Percentiles rank a stretch among this genome's conserved stretches.
These are phyloP conservation scores for Oscheius sp. DNA, from an alignment of 2,888 invertebrate species.

Conservation along the genomic window DNA sequence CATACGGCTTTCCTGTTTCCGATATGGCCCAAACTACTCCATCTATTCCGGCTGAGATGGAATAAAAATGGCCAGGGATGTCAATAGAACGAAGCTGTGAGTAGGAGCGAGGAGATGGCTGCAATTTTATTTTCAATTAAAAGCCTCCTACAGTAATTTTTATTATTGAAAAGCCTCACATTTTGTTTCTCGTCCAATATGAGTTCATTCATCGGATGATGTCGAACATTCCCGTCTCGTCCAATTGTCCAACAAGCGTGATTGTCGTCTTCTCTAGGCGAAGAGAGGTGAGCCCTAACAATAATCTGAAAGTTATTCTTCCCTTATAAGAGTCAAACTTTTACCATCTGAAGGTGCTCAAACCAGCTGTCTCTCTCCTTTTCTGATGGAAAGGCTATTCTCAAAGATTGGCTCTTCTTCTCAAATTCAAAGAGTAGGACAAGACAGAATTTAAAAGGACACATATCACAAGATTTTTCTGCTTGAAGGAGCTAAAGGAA, in stretches of 20 bases:
- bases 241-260: constrained; percentile 16
- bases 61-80: constrained; percentile 37
- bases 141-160: no score
- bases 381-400: constrained; percentile 15
- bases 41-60: constrained; percentile 39
- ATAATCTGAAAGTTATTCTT: constrained; percentile 13
- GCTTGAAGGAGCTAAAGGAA: constrained; percentile 13
- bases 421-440: background rate
- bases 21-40: constrained; percentile 41
- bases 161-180: no score
- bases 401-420: background rate
- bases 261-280: background rate
- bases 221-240: background rate
- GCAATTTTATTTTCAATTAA: background rate
- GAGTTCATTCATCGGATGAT: constrained; percentile 26
- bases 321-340: background rate
- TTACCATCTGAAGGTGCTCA: constrained; percentile 14
- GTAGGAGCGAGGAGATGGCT: constrained; percentile 4
- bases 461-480: background rate
- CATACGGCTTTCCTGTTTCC: constrained; percentile 37
- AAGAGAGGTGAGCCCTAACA: background rate
- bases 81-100: constrained; percentile 22
- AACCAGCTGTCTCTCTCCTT: constrained; percentile 26
- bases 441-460: constrained; percentile 9
- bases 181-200: constrained; percentile 22